Evolutionary conservation across 2,113 vertebrate species (phyloP).

Genomic region (Labeo rohita): DNA sequence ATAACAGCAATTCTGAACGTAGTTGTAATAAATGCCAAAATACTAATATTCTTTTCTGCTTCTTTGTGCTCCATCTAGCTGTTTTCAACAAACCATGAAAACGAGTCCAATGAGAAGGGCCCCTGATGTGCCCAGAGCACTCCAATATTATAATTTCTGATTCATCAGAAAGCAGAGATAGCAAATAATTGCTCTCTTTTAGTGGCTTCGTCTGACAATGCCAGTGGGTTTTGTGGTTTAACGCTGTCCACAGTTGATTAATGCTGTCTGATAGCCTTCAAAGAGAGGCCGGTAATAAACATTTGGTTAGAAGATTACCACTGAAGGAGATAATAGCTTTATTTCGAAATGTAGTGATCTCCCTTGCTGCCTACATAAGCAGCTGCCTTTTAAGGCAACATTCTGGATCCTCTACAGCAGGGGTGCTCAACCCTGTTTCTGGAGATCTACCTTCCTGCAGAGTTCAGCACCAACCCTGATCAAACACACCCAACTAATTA

Average conservation of each 20-base stretch:
- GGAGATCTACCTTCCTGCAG: too few relatives aligned
- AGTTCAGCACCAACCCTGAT: too few relatives aligned
- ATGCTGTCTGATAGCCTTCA: constrained; percentile 1
- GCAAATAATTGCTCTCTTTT: neutral
- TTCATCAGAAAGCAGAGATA: neutral
- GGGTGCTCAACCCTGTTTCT: too few relatives aligned
- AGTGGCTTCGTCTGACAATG: neutral
- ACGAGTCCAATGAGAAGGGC: neutral
- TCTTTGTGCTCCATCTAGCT: neutral
- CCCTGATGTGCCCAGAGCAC: neutral
- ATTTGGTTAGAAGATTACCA: neutral
- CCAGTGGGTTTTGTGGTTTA: neutral
- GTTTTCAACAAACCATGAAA: neutral
- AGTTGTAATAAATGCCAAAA: neutral
- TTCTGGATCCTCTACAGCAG: neutral
- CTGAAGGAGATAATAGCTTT: neutral
- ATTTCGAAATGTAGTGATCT: neutral
- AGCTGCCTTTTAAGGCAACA: neutral
- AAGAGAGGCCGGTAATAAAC: neutral
- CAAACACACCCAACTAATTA: too few relatives aligned
- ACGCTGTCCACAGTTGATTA: neutral
- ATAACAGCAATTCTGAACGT: neutral
- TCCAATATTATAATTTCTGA: neutral
- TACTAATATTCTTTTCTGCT: neutral
- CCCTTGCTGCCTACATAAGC: neutral